Conservation (phyloP, 2,888 invertebrate genomes). For the Shargacucullia verbasci region DNA sequence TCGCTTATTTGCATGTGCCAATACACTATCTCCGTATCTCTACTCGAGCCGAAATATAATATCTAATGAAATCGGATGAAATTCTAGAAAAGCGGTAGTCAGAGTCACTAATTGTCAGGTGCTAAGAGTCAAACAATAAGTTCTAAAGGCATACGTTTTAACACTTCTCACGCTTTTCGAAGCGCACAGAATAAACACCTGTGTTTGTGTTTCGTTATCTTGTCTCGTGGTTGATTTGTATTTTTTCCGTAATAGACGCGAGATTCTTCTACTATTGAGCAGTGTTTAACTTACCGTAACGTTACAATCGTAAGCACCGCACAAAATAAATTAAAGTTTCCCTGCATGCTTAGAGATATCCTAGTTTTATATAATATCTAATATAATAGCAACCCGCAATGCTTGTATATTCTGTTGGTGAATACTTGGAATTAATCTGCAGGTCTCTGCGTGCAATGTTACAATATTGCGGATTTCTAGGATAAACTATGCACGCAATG, state of each 20-base stretch:
- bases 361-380: slow-evolving; percentile 5
- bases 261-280: slow-evolving; percentile 41
- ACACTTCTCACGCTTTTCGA: slow-evolving; percentile 73
- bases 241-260: slow-evolving; percentile 35
- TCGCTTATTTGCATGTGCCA: slow-evolving; percentile 31
- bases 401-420: slow-evolving; percentile 6
- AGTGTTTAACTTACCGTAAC: slow-evolving; percentile 36
- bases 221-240: slow-evolving; percentile 49
- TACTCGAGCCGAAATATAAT: slow-evolving; percentile 5
- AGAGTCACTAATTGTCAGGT: slow-evolving; percentile 66
- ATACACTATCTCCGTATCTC: slow-evolving; percentile 22
- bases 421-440: slow-evolving; percentile 8
- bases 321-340: slow-evolving; percentile 24
- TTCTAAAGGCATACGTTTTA: slow-evolving; percentile 64
- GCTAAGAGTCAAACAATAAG: slow-evolving; percentile 68
- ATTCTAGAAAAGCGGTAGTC: slow-evolving; percentile 57
- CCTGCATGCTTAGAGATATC: slow-evolving; percentile 1
- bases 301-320: slow-evolving; percentile 29
- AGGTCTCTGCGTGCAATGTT: slow-evolving; percentile 16
- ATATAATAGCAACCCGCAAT: slow-evolving; percentile 14
- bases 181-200: slow-evolving; percentile 65
- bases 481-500: slow-evolving; percentile 37
- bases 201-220: slow-evolving; percentile 75
- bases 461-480: slow-evolving; percentile 26
- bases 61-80: slow-evolving; percentile 36